These are phyloP conservation scores for Encarsia formosa DNA, from an alignment of 2,888 invertebrate species.

Conservation along the genomic window DNA sequence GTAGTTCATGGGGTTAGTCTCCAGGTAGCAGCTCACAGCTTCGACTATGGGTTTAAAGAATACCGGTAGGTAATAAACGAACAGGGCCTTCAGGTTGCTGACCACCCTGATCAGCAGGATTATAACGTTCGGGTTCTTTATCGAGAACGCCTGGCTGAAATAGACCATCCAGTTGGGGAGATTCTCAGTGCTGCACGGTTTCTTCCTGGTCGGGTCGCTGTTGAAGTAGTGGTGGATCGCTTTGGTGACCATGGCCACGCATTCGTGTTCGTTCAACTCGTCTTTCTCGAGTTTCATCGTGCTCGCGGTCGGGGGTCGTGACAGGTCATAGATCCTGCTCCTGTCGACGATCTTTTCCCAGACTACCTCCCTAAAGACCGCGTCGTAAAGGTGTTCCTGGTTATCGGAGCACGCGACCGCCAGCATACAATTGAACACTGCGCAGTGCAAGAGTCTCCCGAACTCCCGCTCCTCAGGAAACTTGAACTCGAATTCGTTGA, in stretches of 20 bases:
- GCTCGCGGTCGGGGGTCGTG: background rate
- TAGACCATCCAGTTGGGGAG: conserved; percentile 51
- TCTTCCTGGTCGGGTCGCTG: conserved; percentile 29
- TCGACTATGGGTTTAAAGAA: conserved; percentile 55
- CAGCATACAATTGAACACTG: conserved; percentile 63
- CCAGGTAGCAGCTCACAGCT: conserved; percentile 49
- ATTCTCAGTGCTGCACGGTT: conserved; percentile 1
- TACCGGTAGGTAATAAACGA: conserved; percentile 50
- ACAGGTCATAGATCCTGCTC: conserved; percentile 52
- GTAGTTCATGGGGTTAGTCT: conserved; percentile 57
- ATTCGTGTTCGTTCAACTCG: conserved; percentile 65
- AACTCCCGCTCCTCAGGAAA: conserved; percentile 41
- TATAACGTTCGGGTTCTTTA: conserved; percentile 55
- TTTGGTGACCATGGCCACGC: conserved; percentile 63
- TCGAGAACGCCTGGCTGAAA: conserved; percentile 48
- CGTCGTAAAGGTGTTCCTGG: conserved; percentile 52
- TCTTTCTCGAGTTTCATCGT: conserved; percentile 52
- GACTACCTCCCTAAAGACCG: conserved; percentile 55
- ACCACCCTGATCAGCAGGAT: conserved; percentile 63
- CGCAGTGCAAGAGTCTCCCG: conserved; percentile 59
- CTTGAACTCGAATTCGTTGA: conserved; percentile 22
- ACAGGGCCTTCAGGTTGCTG: conserved; percentile 55
- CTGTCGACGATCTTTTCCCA: conserved; percentile 61
- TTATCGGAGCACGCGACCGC: conserved; percentile 56
- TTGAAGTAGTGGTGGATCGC: conserved; percentile 57